Evolutionary conservation across 2,888 invertebrate species (phyloP), one percentile per base, ranked within the genome.

Genomic region (Diplazon laetatorius): DNA sequence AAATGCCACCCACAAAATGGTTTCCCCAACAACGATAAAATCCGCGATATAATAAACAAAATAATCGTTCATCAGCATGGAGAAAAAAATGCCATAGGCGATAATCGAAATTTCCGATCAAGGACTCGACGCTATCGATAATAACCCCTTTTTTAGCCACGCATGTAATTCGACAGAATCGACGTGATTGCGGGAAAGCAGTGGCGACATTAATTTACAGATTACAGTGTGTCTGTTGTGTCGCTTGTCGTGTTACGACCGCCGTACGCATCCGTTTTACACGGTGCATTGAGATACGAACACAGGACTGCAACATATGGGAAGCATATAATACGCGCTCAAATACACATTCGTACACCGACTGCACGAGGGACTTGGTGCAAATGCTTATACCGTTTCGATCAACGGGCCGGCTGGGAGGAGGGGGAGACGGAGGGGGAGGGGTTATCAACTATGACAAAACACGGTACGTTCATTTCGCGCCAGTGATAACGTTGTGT

Each of bases 391-490:
- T 65, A 35, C 35, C 55, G 39, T 74, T 76, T 78, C 59, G 73
- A 81, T 73, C 42, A 73, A 75, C 55, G 44, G 44, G n/a, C n/a
- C n/a, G n/a, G n/a, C n/a, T n/a, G n/a, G n/a, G n/a, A n/a, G n/a
- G n/a, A n/a, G n/a, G n/a, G n/a, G n/a, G n/a, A n/a, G n/a, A n/a
- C n/a, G n/a, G n/a, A n/a, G n/a, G n/a, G n/a, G n/a, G n/a, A n/a
- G n/a, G 37, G 66, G 69, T 78, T 81, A 80, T 77, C 60, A 60
- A 77, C 75, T 68, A 68, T 73, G 77, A 73, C 73, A 70, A 80
- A 76, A 72, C 66, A 50, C 30, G 46, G 68, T 16, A 66, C 44
- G 57, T 63, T 70, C 72, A 76, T 73, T 69, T 73, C 72, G 48
- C 65, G 46, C 69, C 60, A 55, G 20, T 77, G 74, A 80, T 35